Base-by-base conservation (phyloP, 2,113 vertebrate genomes). In the Aspidoscelis tigris region DNA sequence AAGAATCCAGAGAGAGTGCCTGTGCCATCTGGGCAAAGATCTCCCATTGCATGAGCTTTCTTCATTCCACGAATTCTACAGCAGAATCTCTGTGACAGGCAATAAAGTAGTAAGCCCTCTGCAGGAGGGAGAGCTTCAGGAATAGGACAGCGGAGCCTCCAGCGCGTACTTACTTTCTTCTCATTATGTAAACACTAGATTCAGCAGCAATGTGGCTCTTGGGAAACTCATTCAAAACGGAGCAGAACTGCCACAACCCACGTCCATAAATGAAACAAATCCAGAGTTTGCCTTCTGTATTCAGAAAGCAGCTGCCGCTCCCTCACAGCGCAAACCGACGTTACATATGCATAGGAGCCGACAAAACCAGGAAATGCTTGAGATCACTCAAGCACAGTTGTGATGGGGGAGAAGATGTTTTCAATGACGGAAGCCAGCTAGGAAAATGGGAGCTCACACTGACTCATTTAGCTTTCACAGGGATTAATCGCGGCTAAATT, bases 381-480 rank as follows among this genome's bases (percentile, higher is more conserved):
- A 88, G 61, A 83, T 89, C 87, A 76, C 47, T 76, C 55, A 58
- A 85, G 75, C 55, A 80, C 88, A 87, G 86, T 86, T 3, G 0
- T 72, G 80, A 74, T 77, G 43, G 80, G 87, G 89, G 88, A 76
- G 86, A 87, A 80, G 26, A 76, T 74, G 90, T 91, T 87, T 85
- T 85, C 82, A 85, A 53, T 73, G 74, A 22, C 80, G 86, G 83
- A 87, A 92, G 24, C 76, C 89, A 90, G 66, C 91, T 86, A 39
- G 88, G 87, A 90, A 94, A 92, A 92, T 87, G 75, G 82, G 69
- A 87, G 64, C 75, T 92, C 90, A 92, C 89, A 92, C 80, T 90
- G 89, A 87, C 83, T 89, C 89, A 88, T 85, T 87, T 81, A 73
- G 85, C 89, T 91, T 85, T 92, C 76, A 79, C 39, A 66, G 21